A percentile compares a stretch with the other conserved stretches of the same genome.
Conservation (phyloP, 2,113 vertebrate genomes). For the Sturnira hondurensis region DNA sequence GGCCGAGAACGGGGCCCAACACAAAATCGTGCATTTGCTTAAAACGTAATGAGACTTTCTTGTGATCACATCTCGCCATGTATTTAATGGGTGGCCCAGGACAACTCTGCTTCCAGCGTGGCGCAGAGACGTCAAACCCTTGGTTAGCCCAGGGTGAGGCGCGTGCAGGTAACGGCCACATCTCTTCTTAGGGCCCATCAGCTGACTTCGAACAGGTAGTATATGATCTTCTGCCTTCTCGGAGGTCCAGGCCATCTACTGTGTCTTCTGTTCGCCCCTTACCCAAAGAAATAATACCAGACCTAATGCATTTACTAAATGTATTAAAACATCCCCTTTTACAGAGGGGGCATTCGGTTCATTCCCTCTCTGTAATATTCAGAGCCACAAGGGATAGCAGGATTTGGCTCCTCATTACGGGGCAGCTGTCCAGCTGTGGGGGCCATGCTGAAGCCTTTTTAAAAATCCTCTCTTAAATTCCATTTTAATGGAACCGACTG, state of each 20-base stretch:
- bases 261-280: neutral
- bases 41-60: too few species aligned
- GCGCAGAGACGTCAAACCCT: too few species aligned
- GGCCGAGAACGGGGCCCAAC: too few species aligned
- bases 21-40: too few species aligned
- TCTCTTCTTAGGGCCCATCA: neutral
- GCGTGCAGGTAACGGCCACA: neutral
- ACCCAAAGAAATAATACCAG: neutral
- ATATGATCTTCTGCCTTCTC: neutral
- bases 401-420: neutral
- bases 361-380: neutral
- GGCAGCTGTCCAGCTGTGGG: slow-evolving; percentile 39
- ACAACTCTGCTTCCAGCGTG: too few species aligned
- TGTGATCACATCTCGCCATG: too few species aligned
- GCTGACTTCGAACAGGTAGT: neutral
- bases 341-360: neutral
- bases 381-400: neutral
- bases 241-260: neutral
- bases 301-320: neutral
- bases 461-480: slow-evolving; percentile 43
- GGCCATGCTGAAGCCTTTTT: neutral
- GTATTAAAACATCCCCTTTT: neutral
- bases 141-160: neutral
- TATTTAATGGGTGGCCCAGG: too few species aligned
- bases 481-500: slow-evolving; percentile 38